These are phyloP conservation scores for Menidia menidia DNA, from an alignment of 2,797 vertebrate genomes.

Conservation along the genomic window DNA sequence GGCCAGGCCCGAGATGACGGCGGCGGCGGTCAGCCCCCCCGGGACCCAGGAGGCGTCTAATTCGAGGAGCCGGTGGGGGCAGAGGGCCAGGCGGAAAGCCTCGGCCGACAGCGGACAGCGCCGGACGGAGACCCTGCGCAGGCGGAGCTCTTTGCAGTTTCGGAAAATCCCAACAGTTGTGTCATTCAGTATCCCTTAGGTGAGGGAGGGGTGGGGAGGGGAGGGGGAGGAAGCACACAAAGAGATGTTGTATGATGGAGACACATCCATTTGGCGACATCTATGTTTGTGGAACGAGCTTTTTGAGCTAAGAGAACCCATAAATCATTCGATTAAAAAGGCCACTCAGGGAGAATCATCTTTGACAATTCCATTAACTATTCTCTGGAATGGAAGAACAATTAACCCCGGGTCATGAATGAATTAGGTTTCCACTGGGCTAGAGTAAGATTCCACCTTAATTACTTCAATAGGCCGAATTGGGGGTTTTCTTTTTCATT, in stretches of 20 bases:
- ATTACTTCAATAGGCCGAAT: not conserved
- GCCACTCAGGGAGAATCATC: not conserved
- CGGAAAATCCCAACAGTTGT: constrained; percentile 93
- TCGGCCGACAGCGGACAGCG: constrained; percentile 88
- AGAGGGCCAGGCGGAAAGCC: constrained; percentile 90
- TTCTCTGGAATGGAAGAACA: not conserved
- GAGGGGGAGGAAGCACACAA: constrained; percentile 39
- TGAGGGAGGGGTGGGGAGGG: too few species aligned
- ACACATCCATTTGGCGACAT: constrained; percentile 34
- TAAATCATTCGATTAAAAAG: constrained; percentile 10
- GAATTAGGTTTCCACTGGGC: not conserved
- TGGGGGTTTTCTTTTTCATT: not conserved
- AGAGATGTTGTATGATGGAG: constrained; percentile 41
- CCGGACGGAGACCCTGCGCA: constrained; percentile 89
- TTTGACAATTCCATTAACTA: not conserved
- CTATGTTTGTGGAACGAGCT: constrained; percentile 37
- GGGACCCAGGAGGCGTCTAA: constrained; percentile 90
- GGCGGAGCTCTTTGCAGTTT: constrained; percentile 86
- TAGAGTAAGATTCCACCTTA: not conserved
- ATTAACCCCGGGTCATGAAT: not conserved
- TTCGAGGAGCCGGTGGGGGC: constrained; percentile 93
- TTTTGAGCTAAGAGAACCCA: constrained; percentile 25
- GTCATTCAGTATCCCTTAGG: constrained; percentile 90
- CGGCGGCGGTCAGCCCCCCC: constrained; percentile 88
- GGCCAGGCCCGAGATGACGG: constrained; percentile 88